These are phyloP conservation scores for Drosophila paucipuncta DNA, from an alignment of 2,888 invertebrate genomes.

Conservation along the genomic window DNA sequence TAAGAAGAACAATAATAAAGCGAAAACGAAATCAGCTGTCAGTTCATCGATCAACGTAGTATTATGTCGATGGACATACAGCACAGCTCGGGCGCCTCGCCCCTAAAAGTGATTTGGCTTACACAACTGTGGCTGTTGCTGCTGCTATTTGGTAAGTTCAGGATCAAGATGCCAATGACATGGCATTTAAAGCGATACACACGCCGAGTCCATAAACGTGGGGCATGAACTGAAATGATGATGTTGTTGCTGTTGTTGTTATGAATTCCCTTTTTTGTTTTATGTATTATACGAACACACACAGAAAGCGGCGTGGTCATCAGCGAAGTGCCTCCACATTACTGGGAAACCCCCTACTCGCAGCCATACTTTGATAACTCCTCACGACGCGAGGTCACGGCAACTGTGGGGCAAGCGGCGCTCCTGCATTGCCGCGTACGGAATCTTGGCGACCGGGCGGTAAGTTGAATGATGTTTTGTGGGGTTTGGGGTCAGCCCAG, in stretches of 20 bases:
- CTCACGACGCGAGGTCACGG: conserved; percentile 93
- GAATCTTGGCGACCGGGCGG: conserved; percentile 95
- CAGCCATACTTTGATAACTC: conserved; percentile 96
- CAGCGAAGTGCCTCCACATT: conserved; percentile 85
- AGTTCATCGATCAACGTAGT: conserved; percentile 61
- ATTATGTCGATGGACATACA: conserved; percentile 78
- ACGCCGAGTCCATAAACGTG: conserved; percentile 22
- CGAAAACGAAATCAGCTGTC: conserved; percentile 32
- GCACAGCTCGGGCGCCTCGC: conserved; percentile 51
- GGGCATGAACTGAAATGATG: conserved; percentile 36
- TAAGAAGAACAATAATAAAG: conserved; percentile 20
- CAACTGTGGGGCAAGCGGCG: conserved; percentile 94
- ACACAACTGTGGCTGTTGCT: conserved; percentile 81
- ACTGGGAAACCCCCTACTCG: conserved; percentile 88
- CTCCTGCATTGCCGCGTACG: conserved; percentile 94
- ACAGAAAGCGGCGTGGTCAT: conserved; percentile 84
- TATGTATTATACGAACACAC: not conserved
- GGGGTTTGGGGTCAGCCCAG: conserved; percentile 28
- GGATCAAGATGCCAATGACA: conserved; percentile 61
- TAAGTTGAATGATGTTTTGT: conserved; percentile 86
- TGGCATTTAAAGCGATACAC: conserved; percentile 41
- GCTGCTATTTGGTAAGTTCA: conserved; percentile 81
- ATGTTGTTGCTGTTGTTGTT: conserved; percentile 9
- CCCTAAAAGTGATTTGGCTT: conserved; percentile 71
- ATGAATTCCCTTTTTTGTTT: conserved; percentile 8